These are phyloP conservation scores for Lycia hirtaria DNA, from an alignment of 2,888 invertebrate species.

Conservation along the genomic window DNA sequence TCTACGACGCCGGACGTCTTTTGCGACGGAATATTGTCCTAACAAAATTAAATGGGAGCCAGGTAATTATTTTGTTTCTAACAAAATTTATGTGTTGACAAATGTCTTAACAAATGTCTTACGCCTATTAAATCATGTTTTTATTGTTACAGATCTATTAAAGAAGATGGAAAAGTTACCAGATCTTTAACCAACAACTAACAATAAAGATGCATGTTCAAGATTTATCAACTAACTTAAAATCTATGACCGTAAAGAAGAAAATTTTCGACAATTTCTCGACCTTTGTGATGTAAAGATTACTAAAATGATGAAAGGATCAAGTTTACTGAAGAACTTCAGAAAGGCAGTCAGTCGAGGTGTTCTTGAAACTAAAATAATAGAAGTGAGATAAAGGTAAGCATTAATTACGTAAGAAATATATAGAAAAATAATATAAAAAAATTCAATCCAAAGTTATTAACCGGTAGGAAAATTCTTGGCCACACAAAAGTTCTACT, in stretches of 20 bases:
- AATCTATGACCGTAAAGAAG: slow-evolving; percentile 70
- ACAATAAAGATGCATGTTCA: slow-evolving; percentile 62
- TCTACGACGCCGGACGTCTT: no score
- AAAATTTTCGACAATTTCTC: slow-evolving; percentile 51
- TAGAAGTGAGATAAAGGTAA: slow-evolving; percentile 73
- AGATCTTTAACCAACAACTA: slow-evolving; percentile 33
- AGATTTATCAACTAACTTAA: slow-evolving; percentile 52
- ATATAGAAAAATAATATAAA: neutral
- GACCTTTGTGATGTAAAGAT: slow-evolving; percentile 36
- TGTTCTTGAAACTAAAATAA: slow-evolving; percentile 61
- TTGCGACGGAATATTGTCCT: no score
- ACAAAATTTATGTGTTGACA: no score
- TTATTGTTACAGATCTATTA: slow-evolving; percentile 32
- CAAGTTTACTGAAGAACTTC: slow-evolving; percentile 32
- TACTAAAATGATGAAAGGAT: slow-evolving; percentile 47
- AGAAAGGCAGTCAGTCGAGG: slow-evolving; percentile 44
- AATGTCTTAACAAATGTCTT: no score
- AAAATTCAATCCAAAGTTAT: no score
- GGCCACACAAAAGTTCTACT: no score
- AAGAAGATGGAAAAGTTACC: slow-evolving; percentile 10
- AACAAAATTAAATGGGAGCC: no score
- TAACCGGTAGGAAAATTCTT: no score
- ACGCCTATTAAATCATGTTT: no score
- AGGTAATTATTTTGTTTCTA: no score
- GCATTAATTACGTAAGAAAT: neutral